phyloP scores from a whole-genome alignment of 1,140 invertebrate genomes.

The Apis dorsata region DNA sequence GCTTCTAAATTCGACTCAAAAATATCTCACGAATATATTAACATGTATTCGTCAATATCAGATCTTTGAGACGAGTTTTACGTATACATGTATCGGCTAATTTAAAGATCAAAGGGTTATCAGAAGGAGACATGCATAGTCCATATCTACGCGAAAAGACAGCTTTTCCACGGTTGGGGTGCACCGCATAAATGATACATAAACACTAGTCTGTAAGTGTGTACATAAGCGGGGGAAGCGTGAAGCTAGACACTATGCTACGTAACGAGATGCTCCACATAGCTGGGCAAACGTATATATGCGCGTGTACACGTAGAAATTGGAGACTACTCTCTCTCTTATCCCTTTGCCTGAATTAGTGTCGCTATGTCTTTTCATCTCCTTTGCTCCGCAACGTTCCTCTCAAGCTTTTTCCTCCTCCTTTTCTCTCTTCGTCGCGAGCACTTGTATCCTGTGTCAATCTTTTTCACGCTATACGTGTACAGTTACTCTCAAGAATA shows the following conservation, averaged over 20 bases:
- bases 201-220: conserved; percentile 57
- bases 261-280: conserved; percentile 47
- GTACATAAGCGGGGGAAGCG: conserved; percentile 54
- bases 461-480: not conserved
- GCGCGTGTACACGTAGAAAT: conserved; percentile 49
- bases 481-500: no score
- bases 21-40: no score
- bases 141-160: conserved; percentile 42
- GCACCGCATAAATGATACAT: conserved; percentile 64
- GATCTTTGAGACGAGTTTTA: not conserved
- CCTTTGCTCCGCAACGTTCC: not conserved
- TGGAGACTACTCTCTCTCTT: conserved; percentile 26
- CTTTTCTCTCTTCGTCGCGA: not conserved
- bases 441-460: not conserved
- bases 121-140: conserved; percentile 15
- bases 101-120: conserved; percentile 41
- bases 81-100: not conserved
- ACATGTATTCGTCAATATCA: not conserved
- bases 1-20: no score
- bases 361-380: conserved; percentile 3
- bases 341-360: conserved; percentile 29
- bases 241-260: conserved; percentile 21
- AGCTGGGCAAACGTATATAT: conserved; percentile 58
- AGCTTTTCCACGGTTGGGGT: conserved; percentile 46
- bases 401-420: not conserved